A percentile compares a stretch with the other conserved stretches of the same genome.
phyloP scores from a whole-genome alignment of 2,797 vertebrate species.

The Hydrocynus forskahlii region DNA sequence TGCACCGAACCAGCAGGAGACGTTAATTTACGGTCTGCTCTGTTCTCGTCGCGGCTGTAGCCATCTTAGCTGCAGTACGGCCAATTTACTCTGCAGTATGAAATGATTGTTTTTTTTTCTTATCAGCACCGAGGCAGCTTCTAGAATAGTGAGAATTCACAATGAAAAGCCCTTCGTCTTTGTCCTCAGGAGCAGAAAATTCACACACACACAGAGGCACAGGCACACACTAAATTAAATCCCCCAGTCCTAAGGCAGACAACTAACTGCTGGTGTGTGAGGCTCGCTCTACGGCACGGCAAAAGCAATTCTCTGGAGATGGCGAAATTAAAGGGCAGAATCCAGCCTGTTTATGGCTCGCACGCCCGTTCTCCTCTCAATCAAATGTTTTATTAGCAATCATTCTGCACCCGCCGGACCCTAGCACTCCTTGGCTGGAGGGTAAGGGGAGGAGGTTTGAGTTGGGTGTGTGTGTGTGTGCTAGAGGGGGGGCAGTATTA shows the following conservation, averaged over 20 bases:
- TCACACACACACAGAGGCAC: conserved; percentile 55
- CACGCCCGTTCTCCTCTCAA: conserved; percentile 77
- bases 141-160: conserved; percentile 56
- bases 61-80: conserved; percentile 57
- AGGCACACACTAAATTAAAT: conserved; percentile 77
- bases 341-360: conserved; percentile 79
- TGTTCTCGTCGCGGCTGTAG: conserved; percentile 49
- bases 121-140: conserved; percentile 50
- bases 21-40: conserved; percentile 60
- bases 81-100: conserved; percentile 65
- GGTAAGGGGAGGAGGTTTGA: conserved; percentile 52
- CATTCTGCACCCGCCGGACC: conserved; percentile 70
- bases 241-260: conserved; percentile 78
- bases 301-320: conserved; percentile 81
- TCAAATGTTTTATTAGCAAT: conserved; percentile 86
- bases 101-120: conserved; percentile 67
- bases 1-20: conserved; percentile 42
- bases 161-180: conserved; percentile 58
- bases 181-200: conserved; percentile 65
- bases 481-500: conserved; percentile 33
- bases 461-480: too few relatives aligned
- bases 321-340: conserved; percentile 83
- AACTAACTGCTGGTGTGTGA: conserved; percentile 76
- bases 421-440: conserved; percentile 73
- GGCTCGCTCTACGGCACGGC: conserved; percentile 75